Conservation (phyloP, 2,113 vertebrate genomes). For the Pipa parva region DNA sequence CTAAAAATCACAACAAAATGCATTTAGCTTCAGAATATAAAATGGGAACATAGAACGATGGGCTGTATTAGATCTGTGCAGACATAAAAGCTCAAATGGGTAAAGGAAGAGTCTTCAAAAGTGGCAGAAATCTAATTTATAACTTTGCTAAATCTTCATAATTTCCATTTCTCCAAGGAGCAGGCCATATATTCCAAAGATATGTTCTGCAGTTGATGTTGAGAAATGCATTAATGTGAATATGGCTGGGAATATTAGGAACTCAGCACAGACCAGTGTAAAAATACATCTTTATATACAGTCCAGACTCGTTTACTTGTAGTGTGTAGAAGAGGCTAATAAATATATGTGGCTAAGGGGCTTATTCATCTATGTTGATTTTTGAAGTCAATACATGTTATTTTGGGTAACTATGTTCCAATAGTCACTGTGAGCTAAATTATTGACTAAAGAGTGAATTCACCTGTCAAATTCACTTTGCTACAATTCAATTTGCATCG, state of each 20-base stretch:
- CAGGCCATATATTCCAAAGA: not conserved
- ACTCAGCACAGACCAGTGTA: no score
- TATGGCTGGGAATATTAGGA: not conserved
- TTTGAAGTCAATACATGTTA: no score
- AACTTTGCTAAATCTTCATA: conserved; percentile 3
- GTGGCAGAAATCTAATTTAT: conserved; percentile 12
- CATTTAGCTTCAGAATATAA: conserved; percentile 1
- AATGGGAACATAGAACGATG: conserved; percentile 1
- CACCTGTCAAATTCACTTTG: no score
- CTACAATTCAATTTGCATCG: no score
- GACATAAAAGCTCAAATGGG: not conserved
- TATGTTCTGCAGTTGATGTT: not conserved
- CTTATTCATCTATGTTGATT: no score
- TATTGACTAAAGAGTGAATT: no score
- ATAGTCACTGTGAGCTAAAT: no score
- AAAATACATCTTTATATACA: no score
- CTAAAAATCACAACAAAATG: conserved; percentile 25
- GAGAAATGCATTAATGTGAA: not conserved
- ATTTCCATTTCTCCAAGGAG: not conserved
- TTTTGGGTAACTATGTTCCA: no score
- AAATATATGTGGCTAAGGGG: no score
- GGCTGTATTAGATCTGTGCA: not conserved
- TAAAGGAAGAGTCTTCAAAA: not conserved
- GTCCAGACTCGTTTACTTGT: no score
- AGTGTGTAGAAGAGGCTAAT: no score